phyloP scores from a whole-genome alignment of 2,888 invertebrate genomes.

The Acleris sparsana region DNA sequence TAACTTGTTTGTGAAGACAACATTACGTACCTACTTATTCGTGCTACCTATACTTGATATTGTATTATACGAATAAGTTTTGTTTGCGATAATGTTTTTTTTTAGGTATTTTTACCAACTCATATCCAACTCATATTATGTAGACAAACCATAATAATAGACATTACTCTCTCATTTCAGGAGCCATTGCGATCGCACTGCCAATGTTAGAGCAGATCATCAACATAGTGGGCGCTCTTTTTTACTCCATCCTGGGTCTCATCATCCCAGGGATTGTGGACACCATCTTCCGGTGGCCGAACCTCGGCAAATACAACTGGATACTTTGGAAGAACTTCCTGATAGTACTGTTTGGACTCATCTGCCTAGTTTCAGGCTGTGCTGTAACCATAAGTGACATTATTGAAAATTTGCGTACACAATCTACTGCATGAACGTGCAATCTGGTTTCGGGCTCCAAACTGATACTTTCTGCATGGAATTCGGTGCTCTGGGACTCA shows the following conservation, averaged over 20 bases:
- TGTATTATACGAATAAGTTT: too few relatives aligned
- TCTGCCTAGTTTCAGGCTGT: constrained; percentile 86
- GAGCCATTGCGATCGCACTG: constrained; percentile 88
- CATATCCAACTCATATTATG: too few relatives aligned
- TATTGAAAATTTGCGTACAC: constrained; percentile 74
- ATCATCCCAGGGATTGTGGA: constrained; percentile 90
- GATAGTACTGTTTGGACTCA: constrained; percentile 84
- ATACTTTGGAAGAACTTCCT: constrained; percentile 86
- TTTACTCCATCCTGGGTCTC: constrained; percentile 89
- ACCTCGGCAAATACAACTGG: constrained; percentile 87
- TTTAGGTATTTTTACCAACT: too few relatives aligned
- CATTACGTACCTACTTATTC: too few relatives aligned
- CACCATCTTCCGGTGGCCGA: constrained; percentile 87
- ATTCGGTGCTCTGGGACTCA: too few relatives aligned
- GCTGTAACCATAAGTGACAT: constrained; percentile 68
- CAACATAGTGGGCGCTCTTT: constrained; percentile 79
- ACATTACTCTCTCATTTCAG: constrained; percentile 47
- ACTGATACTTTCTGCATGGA: too few relatives aligned
- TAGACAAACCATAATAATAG: neutral
- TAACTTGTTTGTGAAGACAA: too few relatives aligned
- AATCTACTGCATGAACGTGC: constrained; percentile 37
- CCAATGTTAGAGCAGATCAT: constrained; percentile 78
- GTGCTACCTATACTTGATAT: too few relatives aligned
- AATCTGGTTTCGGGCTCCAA: too few relatives aligned
- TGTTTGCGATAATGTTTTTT: too few relatives aligned